Conservation (phyloP, 2,113 vertebrate genomes). For the Hyperoodon ampullatus region DNA sequence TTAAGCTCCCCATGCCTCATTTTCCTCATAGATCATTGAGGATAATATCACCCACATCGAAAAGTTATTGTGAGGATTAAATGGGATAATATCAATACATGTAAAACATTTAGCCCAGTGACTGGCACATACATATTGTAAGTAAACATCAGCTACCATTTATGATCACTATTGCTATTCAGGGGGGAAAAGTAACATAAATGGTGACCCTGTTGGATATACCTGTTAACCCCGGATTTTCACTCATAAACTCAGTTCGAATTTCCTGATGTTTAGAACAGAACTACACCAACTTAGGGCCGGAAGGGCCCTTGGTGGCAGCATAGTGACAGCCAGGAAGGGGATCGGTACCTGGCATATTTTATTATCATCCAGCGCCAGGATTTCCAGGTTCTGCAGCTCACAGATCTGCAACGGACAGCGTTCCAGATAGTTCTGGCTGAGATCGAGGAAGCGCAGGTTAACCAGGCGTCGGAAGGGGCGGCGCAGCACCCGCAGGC, state of each 20-base stretch:
- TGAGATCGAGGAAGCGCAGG: slow-evolving; percentile 71
- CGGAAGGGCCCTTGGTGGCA: no score
- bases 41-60: not conserved
- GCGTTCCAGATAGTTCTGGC: slow-evolving; percentile 76
- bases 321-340: not conserved
- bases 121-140: not conserved
- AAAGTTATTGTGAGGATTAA: not conserved
- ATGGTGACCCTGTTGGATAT: not conserved
- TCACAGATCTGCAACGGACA: slow-evolving; percentile 62
- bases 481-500: not conserved
- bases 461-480: slow-evolving; percentile 59
- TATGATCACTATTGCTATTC: not conserved
- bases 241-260: not conserved
- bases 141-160: not conserved
- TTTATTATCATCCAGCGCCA: slow-evolving; percentile 81
- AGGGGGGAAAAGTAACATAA: not conserved
- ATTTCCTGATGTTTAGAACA: not conserved
- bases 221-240: not conserved
- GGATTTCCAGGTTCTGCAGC: slow-evolving; percentile 76
- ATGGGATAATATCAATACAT: not conserved
- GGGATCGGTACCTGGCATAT: slow-evolving; percentile 76
- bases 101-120: not conserved
- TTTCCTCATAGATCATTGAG: not conserved
- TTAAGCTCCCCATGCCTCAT: not conserved
- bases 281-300: not conserved